Conservation (phyloP, 2,113 vertebrate species). For the Osmerus mordax region DNA sequence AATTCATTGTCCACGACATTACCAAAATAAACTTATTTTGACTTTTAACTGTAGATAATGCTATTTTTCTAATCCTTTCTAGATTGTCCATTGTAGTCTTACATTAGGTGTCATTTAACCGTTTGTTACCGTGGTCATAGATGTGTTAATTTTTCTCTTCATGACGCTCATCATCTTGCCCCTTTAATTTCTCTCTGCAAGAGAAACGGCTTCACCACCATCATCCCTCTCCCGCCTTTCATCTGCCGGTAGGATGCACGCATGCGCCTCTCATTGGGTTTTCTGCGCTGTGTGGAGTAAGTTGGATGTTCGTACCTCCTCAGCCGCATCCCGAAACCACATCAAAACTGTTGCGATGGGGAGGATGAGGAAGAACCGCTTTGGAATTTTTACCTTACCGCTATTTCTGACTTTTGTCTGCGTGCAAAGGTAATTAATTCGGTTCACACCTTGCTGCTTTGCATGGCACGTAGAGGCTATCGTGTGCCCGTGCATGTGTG, state of each 20-base stretch:
- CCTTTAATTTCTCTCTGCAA: slow-evolving; percentile 83
- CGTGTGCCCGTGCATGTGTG: not conserved
- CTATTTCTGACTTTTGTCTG: slow-evolving; percentile 87
- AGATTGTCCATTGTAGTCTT: too few relatives aligned
- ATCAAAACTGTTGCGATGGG: slow-evolving; percentile 94
- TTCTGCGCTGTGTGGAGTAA: slow-evolving; percentile 98
- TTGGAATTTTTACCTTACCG: slow-evolving; percentile 89
- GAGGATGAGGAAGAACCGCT: slow-evolving; percentile 91
- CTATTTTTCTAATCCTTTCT: not conserved
- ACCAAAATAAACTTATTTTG: slow-evolving; percentile 29
- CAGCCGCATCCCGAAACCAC: slow-evolving; percentile 85
- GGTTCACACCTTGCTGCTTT: slow-evolving; percentile 32
- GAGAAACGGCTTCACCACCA: slow-evolving; percentile 90
- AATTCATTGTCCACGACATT: not conserved
- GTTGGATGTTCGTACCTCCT: slow-evolving; percentile 92
- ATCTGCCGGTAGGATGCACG: slow-evolving; percentile 92
- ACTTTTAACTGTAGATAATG: slow-evolving; percentile 28
- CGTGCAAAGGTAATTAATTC: slow-evolving; percentile 86
- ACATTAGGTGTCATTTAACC: not conserved
- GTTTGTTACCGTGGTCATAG: not conserved
- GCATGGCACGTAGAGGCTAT: slow-evolving; percentile 29
- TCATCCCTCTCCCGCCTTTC: slow-evolving; percentile 93
- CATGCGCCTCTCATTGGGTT: slow-evolving; percentile 98
- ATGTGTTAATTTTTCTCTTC: slow-evolving; percentile 39
- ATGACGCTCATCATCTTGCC: slow-evolving; percentile 72